phyloP scores from a whole-genome alignment of 2,888 invertebrate genomes.

The Drosophila mulleri region DNA sequence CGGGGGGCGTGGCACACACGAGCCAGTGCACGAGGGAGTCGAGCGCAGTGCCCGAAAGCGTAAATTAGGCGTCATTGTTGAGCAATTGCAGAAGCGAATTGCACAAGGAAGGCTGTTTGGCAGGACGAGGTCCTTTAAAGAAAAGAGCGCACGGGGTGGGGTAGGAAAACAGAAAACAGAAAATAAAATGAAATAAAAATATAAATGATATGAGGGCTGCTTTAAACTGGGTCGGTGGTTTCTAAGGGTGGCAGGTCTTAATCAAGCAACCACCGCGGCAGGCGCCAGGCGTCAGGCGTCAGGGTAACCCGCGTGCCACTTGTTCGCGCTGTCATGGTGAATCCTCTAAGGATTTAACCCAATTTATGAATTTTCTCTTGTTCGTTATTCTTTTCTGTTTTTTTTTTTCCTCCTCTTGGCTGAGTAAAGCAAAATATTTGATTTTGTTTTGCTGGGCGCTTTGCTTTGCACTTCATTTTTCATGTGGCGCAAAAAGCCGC shows the following conservation, averaged over 20 bases:
- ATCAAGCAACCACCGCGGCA: slow-evolving; percentile 54
- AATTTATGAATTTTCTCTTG: slow-evolving; percentile 76
- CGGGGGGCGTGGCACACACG: slow-evolving; percentile 39
- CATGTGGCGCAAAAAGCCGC: slow-evolving; percentile 56
- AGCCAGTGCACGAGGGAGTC: slow-evolving; percentile 63
- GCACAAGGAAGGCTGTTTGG: slow-evolving; percentile 27
- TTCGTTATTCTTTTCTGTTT: slow-evolving; percentile 29
- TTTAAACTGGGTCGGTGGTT: slow-evolving; percentile 46
- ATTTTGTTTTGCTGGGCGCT: slow-evolving; percentile 69
- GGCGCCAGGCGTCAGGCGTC: slow-evolving; percentile 53
- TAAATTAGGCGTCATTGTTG: slow-evolving; percentile 74
- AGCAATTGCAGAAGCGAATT: slow-evolving; percentile 56
- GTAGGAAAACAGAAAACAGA: not conserved
- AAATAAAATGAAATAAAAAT: slow-evolving; percentile 4
- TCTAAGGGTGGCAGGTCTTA: slow-evolving; percentile 45
- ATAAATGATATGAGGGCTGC: slow-evolving; percentile 31
- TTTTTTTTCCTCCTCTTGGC: slow-evolving; percentile 22
- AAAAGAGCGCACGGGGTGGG: not conserved
- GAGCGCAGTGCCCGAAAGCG: slow-evolving; percentile 52
- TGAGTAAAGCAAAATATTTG: slow-evolving; percentile 72
- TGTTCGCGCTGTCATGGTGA: slow-evolving; percentile 81
- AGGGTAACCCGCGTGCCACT: slow-evolving; percentile 66
- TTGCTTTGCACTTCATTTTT: slow-evolving; percentile 76
- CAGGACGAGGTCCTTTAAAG: slow-evolving; percentile 28
- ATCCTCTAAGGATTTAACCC: slow-evolving; percentile 83